Evolutionary conservation across 2,797 vertebrate genomes (phyloP), one percentile per base, ranked within the genome.

Genomic region (Nyctalus aviator): DNA sequence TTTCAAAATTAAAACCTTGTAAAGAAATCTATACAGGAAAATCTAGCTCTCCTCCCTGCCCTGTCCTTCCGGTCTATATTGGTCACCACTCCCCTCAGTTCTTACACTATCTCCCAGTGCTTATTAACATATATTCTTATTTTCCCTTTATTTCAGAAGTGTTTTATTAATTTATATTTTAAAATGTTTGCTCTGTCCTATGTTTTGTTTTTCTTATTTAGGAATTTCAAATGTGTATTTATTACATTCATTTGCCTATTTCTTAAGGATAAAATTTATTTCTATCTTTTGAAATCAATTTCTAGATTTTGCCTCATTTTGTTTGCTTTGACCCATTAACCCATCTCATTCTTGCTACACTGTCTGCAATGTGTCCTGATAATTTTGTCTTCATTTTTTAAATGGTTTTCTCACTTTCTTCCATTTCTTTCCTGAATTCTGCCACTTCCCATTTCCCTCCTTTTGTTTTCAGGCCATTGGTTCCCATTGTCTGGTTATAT

Each of bases 1-100:
- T 32, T 53, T 88, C 69, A 66, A 88, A 69, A 77, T 78, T 11
- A 48, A 94, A 90, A 68, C 30, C 25, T 77, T 11, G 8, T 37
- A n/a, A 75, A 93, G 55, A 73, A 27, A 73, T 17, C 55, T 15
- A 62, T 41, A 1, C 90, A 68, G 14, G 44, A 64, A 64, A 46
- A 83, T 27, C 25, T 30, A 50, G 11, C 14, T 48, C 30, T 8
- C n/a, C 37, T 5, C 46, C 17, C 3, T 8, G 10, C 20, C 6
- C 18, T 23, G 9, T 12, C 4, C 0, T 55, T n/a, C 17, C 35
- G 8, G 0, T 30, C 37, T n/a, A n/a, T 27, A 3, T 21, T 23
- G 21, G 53, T 25, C 37, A 4, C 27, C 25, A 2, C 2, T 18
- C 18, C 46, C 59, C 75, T 53, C 7, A 55, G n/a, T 8, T 17